Base-by-base conservation (phyloP, 2,888 invertebrate genomes). In the Napeogenes sylphis region DNA sequence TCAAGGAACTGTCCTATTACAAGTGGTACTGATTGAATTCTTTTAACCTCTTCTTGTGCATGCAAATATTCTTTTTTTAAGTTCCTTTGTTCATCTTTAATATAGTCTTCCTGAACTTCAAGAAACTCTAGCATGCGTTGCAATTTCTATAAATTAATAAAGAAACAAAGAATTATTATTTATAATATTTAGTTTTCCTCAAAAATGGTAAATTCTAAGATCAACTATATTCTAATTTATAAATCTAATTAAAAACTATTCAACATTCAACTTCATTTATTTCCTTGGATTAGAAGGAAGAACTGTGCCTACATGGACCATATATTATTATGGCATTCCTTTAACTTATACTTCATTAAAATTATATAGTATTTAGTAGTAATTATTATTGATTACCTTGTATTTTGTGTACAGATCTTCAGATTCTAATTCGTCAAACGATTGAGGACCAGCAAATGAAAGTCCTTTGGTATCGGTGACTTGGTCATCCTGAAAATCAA, bases 1-100 rank as follows among this genome's bases (percentile, higher is more conserved):
- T 99, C 99, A 71, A 99, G 92, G 85, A 99, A 99, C 85, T 99
- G 99, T 2, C 99, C 99, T 81, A 99, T 99, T 0, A 99, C 99
- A 60, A 99, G 92, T 2, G 99, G 99, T 32, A 99, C 99, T 67
- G 99, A 99, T 82, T 99, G 99, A 78, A 99, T 99, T 54, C 99
- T 94, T 83, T 99, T 99, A 0, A 99, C 99, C 91, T 98, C 97
- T 79, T 97, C 97, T 79, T 99, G 99, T 0, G 99, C 99, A 87
- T 99, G 99, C 2, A 99, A 92, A 85, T 99, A 98, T 84, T 99
- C 99, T 77, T 99, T 99, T 83, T 99, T 99, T 61, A 99, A 90
- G 85, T 99, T 99, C 62, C 99, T 94, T 82, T 99, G 99, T 88
- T 99, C 99, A 92, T 99, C 98, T 87, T 99, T 99, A 61, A 99